These are phyloP conservation scores for Cacatua alba DNA, from an alignment of 2,113 vertebrate genomes.

Conservation along the genomic window DNA sequence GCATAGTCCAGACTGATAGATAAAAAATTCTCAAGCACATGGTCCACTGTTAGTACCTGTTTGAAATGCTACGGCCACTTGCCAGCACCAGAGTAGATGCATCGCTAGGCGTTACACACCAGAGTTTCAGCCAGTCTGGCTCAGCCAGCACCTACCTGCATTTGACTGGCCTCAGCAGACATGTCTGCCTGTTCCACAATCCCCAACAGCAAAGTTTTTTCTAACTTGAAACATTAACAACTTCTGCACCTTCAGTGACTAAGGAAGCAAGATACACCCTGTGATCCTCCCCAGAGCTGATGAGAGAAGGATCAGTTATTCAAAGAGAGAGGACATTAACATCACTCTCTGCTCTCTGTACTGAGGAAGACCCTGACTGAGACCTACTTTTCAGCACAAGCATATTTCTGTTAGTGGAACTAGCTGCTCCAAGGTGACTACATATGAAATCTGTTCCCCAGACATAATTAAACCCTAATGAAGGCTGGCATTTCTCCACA, in stretches of 20 bases:
- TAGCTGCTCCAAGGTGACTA: background rate
- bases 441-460: background rate
- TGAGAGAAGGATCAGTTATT: background rate
- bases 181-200: background rate
- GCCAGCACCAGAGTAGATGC: background rate
- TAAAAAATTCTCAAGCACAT: background rate
- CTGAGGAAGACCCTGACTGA: background rate
- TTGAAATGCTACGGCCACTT: background rate
- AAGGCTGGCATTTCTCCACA: constrained; percentile 8
- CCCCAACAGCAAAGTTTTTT: background rate
- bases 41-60: background rate
- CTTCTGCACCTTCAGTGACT: background rate
- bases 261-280: background rate
- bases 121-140: background rate
- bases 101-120: background rate
- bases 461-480: constrained; percentile 29
- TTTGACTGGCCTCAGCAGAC: background rate
- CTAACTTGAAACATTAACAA: background rate
- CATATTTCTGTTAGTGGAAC: background rate
- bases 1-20: background rate
- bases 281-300: background rate
- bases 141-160: background rate
- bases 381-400: constrained; percentile 5
- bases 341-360: background rate
- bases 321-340: background rate